Evolutionary conservation across 2,888 invertebrate species (phyloP).

Genomic region (Drosophila anomelani): DNA sequence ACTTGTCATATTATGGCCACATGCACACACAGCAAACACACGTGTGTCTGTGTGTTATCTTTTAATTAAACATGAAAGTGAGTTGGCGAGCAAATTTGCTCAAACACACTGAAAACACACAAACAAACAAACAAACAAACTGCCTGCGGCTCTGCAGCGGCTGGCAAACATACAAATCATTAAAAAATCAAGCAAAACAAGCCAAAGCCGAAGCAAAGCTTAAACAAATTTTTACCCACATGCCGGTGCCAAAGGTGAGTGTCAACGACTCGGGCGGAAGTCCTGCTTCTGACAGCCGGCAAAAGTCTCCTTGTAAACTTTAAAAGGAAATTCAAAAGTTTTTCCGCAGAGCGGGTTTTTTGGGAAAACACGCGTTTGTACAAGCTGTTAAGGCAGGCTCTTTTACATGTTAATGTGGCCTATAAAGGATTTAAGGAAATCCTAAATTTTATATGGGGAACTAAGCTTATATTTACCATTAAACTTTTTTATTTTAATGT

Average conservation of each 20-base stretch:
- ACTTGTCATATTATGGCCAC: conserved; percentile 34
- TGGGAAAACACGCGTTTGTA: conserved; percentile 2
- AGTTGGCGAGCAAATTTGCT: conserved; percentile 55
- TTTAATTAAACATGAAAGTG: conserved; percentile 77
- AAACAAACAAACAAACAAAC: conserved; percentile 44
- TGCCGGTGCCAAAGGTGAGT: conserved; percentile 31
- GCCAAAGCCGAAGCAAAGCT: conserved; percentile 14
- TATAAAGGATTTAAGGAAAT: not conserved
- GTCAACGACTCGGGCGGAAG: conserved; percentile 26
- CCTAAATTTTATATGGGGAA: not conserved
- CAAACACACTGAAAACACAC: conserved; percentile 34
- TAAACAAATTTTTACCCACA: conserved; percentile 16
- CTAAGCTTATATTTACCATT: not conserved
- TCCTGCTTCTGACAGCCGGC: conserved; percentile 24
- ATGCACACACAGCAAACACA: conserved; percentile 4
- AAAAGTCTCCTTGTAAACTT: conserved; percentile 16
- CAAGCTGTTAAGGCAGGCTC: not conserved
- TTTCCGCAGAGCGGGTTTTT: not conserved
- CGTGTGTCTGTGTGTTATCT: conserved; percentile 67
- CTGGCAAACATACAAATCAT: conserved; percentile 43
- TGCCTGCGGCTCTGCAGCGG: conserved; percentile 42
- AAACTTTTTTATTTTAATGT: not conserved
- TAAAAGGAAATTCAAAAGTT: conserved; percentile 17
- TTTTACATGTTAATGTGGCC: conserved; percentile 6
- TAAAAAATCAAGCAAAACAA: conserved; percentile 45